Conservation (phyloP, 1,140 invertebrate species). For the Trypoxylus dichotomus region DNA sequence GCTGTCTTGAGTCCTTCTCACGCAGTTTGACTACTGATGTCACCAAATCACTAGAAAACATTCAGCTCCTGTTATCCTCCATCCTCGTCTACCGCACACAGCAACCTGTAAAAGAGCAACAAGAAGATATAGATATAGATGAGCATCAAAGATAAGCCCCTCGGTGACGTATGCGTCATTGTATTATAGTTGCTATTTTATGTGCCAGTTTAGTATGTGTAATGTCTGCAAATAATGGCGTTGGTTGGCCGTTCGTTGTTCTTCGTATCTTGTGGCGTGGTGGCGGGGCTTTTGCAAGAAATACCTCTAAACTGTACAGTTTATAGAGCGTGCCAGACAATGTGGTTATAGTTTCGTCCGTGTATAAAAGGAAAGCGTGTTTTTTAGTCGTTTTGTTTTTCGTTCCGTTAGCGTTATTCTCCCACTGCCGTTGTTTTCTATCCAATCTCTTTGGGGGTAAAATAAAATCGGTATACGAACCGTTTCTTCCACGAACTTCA, state of each 20-base stretch:
- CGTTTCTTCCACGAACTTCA: neutral
- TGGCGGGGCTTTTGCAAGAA: constrained; percentile 32
- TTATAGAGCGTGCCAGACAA: constrained; percentile 49
- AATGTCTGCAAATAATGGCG: constrained; percentile 52
- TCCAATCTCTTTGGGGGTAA: neutral
- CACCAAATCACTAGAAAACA: constrained; percentile 46
- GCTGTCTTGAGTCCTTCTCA: constrained; percentile 12
- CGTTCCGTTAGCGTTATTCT: neutral
- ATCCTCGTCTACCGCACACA: constrained; percentile 39
- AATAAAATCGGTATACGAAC: constrained; percentile 12
- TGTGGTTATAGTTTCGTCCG: constrained; percentile 31
- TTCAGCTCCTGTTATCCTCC: constrained; percentile 45
- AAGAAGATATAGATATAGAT: constrained; percentile 40
- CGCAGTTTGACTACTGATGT: constrained; percentile 42
- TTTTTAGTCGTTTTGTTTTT: constrained; percentile 30
- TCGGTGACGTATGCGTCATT: constrained; percentile 46
- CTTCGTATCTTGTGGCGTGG: neutral
- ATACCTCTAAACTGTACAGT: constrained; percentile 48
- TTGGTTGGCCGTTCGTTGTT: constrained; percentile 40
- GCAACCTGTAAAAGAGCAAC: constrained; percentile 40
- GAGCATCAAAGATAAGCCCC: constrained; percentile 36
- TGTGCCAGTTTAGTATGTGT: constrained; percentile 40
- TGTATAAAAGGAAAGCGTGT: neutral
- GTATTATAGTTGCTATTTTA: constrained; percentile 45
- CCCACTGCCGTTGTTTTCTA: neutral